phyloP scores from a whole-genome alignment of 92 coral and sea anemone genomes.

The Phenganax subtilis region DNA sequence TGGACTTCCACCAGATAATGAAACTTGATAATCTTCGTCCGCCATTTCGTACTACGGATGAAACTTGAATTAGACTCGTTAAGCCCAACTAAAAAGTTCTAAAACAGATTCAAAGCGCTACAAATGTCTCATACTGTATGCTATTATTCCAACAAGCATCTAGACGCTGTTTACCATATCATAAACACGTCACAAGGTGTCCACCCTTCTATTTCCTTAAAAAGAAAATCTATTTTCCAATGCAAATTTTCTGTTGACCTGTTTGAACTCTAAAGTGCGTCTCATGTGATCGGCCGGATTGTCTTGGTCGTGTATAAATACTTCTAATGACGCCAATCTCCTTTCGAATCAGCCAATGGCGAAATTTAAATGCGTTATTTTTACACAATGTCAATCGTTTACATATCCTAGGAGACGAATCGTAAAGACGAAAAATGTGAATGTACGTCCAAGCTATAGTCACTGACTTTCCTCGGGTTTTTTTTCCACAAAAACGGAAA shows the following conservation, averaged over 20 bases:
- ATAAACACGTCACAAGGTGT: slow-evolving; percentile 3
- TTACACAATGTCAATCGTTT: too few species aligned
- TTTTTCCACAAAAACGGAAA: too few species aligned
- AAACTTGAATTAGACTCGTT: not conserved
- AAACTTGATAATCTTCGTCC: slow-evolving; percentile 54
- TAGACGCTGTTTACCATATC: slow-evolving; percentile 15
- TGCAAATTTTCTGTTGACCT: slow-evolving; percentile 37
- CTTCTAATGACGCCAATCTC: too few species aligned
- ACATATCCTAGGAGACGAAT: too few species aligned
- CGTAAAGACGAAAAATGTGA: too few species aligned
- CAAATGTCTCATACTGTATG: not conserved
- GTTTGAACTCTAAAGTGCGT: not conserved
- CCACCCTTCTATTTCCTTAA: slow-evolving; percentile 30
- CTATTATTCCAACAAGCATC: slow-evolving; percentile 16
- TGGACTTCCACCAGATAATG: slow-evolving; percentile 86
- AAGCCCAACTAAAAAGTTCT: not conserved
- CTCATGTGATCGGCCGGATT: too few species aligned
- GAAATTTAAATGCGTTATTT: too few species aligned
- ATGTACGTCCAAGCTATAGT: too few species aligned
- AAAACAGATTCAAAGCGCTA: not conserved
- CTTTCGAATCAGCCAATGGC: too few species aligned
- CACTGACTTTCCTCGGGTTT: too few species aligned
- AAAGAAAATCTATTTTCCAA: slow-evolving; percentile 15
- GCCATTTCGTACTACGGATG: slow-evolving; percentile 49
- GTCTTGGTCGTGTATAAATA: too few species aligned